A percentile compares a stretch with the other conserved stretches of the same genome.
Evolutionary conservation across 2,888 invertebrate genomes (phyloP).

Genomic region (Epinotia nisella): DNA sequence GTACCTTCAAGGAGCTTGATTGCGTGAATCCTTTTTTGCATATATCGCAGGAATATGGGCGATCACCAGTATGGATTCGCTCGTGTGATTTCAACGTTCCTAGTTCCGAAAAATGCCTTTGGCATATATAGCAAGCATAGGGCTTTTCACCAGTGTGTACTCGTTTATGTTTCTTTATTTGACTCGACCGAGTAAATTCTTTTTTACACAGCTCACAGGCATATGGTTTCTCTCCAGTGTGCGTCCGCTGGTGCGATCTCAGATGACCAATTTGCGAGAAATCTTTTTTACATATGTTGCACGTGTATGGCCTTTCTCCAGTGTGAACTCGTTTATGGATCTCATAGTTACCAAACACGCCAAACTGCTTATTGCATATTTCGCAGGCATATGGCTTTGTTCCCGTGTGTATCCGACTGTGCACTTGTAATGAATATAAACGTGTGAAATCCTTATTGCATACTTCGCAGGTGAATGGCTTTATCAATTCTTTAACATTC

Average conservation of each 20-base stretch:
- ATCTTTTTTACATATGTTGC: not conserved
- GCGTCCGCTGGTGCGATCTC: not conserved
- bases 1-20: not conserved
- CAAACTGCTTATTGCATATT: not conserved
- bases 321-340: not conserved
- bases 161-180: not conserved
- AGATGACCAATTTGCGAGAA: not conserved
- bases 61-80: not conserved
- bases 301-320: not conserved
- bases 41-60: not conserved
- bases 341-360: not conserved
- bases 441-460: not conserved
- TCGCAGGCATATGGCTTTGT: not conserved
- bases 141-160: not conserved
- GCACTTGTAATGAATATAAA: not conserved
- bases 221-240: not conserved
- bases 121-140: not conserved
- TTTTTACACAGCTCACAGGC: not conserved
- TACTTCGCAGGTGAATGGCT: not conserved
- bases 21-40: not conserved
- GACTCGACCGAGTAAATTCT: not conserved
- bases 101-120: not conserved
- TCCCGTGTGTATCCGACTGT: not conserved
- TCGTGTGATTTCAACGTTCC: not conserved
- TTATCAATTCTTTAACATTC: too few species aligned